Evolutionary conservation across 2,797 vertebrate species (phyloP).

Genomic region (Trachurus trachurus): DNA sequence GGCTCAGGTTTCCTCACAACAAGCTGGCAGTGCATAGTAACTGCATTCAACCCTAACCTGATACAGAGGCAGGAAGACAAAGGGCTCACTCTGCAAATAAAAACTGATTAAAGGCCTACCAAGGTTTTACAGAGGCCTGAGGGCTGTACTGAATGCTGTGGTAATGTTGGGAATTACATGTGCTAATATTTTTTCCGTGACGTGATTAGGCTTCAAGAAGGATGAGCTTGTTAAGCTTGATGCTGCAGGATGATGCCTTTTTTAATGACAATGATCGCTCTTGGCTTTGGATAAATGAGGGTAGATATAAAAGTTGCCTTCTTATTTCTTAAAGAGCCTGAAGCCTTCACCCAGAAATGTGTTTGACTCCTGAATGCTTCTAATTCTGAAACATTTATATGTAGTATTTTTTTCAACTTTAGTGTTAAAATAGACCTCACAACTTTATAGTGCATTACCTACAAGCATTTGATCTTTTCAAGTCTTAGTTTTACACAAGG

Average conservation of each 20-base stretch:
- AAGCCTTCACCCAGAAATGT: constrained; percentile 25
- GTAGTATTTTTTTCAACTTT: neutral
- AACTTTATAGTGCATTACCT: neutral
- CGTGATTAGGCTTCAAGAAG: neutral
- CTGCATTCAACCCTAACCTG: constrained; percentile 29
- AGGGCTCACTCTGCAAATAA: constrained; percentile 34
- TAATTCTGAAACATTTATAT: no score
- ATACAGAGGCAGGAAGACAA: constrained; percentile 29
- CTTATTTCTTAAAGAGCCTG: constrained; percentile 20
- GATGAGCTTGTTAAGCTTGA: neutral
- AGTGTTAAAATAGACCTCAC: neutral
- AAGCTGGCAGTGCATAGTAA: constrained; percentile 9
- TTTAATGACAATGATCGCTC: constrained; percentile 22
- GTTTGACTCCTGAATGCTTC: no score
- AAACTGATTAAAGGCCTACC: constrained; percentile 34
- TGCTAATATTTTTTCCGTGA: constrained; percentile 25
- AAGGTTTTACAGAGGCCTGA: constrained; percentile 15
- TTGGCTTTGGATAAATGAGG: constrained; percentile 35
- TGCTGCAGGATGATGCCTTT: constrained; percentile 18
- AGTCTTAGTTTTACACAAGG: neutral
- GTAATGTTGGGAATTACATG: constrained; percentile 22
- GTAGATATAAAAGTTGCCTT: constrained; percentile 15
- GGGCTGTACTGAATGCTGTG: constrained; percentile 6
- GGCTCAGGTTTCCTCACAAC: constrained; percentile 35
- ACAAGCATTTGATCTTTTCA: neutral